phyloP scores from a whole-genome alignment of 2,797 vertebrate genomes.

The Falco biarmicus region DNA sequence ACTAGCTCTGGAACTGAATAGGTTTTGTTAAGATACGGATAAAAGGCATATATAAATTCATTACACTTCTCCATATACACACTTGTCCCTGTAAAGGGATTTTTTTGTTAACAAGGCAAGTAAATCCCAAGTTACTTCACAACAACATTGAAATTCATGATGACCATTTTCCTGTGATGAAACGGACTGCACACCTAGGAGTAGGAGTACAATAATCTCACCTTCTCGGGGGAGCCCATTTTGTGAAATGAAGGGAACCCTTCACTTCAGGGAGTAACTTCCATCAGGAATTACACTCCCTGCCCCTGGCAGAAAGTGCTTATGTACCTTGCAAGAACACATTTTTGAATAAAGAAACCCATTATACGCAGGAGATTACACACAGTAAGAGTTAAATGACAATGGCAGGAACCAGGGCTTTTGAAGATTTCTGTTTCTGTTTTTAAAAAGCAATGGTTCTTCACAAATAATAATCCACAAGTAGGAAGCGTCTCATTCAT shows the following conservation, averaged over 20 bases:
- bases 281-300: neutral
- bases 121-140: neutral
- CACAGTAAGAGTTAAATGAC: neutral
- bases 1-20: neutral
- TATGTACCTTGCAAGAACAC: neutral
- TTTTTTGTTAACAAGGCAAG: constrained; percentile 21
- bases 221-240: neutral
- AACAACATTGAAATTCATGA: neutral
- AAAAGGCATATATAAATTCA: neutral
- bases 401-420: neutral
- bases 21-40: neutral
- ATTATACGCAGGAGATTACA: neutral
- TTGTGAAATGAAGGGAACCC: neutral
- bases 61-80: neutral
- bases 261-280: neutral
- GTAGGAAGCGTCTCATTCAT: neutral
- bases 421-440: neutral
- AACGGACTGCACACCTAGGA: neutral
- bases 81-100: neutral
- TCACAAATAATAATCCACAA: neutral
- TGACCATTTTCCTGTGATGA: neutral
- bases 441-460: neutral
- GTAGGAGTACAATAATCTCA: neutral
- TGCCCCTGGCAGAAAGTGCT: neutral
- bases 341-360: neutral